A percentile compares a stretch with the other conserved stretches of the same genome.
These are phyloP conservation scores for Oreohelix idahoensis DNA, from an alignment of 1,140 invertebrate species.

Conservation along the genomic window DNA sequence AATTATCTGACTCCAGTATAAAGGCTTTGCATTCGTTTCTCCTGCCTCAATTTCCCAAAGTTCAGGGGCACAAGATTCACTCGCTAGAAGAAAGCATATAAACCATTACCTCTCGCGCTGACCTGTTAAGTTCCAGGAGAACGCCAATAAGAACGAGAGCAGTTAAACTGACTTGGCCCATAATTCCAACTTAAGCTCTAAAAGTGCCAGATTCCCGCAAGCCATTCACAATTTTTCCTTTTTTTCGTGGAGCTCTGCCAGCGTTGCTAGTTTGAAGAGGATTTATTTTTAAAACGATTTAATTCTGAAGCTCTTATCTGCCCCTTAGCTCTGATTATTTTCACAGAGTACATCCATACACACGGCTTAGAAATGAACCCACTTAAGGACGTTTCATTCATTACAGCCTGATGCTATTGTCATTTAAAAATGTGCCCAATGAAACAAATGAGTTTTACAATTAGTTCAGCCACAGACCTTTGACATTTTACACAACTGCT, in stretches of 20 bases:
- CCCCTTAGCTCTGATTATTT: background rate
- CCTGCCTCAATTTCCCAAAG: no score
- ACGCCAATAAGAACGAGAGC: background rate
- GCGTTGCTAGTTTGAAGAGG: slow-evolving; percentile 8
- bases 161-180: background rate
- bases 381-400: background rate
- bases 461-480: background rate
- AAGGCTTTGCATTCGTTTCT: no score
- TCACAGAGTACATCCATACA: background rate
- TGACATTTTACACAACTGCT: background rate
- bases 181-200: background rate
- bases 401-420: background rate
- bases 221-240: background rate
- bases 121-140: background rate
- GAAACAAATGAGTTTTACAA: background rate
- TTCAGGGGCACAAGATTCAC: no score
- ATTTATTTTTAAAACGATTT: background rate
- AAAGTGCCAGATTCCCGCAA: slow-evolving; percentile 1
- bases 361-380: background rate
- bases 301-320: background rate
- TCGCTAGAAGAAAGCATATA: no score
- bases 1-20: no score
- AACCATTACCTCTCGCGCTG: no score
- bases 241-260: background rate
- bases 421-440: background rate